Evolutionary conservation across 1,140 invertebrate genomes (phyloP).

Genomic region (Saccostrea echinata): DNA sequence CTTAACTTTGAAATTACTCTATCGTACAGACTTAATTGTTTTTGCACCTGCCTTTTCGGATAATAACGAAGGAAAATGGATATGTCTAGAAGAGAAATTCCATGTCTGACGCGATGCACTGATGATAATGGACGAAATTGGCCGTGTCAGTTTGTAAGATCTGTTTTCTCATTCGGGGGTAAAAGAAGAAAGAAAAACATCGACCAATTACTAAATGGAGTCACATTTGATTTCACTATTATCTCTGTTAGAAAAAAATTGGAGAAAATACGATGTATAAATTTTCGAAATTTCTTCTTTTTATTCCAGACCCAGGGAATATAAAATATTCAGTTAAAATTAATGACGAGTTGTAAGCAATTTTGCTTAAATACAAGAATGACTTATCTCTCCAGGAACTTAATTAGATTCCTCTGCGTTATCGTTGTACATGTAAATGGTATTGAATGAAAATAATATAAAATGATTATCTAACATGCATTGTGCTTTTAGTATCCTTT

Average conservation of each 20-base stretch:
- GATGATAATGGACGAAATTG: constrained; percentile 21
- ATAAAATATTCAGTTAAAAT: background rate
- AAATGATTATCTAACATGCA: too few relatives aligned
- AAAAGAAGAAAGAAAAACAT: constrained; percentile 5
- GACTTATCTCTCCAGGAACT: too few relatives aligned
- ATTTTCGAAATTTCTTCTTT: background rate
- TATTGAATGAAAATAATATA: too few relatives aligned
- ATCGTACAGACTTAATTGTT: constrained; percentile 20
- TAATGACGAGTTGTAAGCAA: too few relatives aligned
- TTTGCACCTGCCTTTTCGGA: constrained; percentile 14
- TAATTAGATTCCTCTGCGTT: too few relatives aligned
- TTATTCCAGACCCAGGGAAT: background rate
- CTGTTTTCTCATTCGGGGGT: background rate
- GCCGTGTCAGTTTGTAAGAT: constrained; percentile 6
- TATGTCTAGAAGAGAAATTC: constrained; percentile 6
- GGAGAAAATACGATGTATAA: background rate
- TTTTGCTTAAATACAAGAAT: too few relatives aligned
- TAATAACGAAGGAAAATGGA: background rate
- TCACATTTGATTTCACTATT: background rate
- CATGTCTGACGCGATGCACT: background rate
- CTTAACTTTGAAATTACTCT: constrained; percentile 8
- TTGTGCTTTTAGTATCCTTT: too few relatives aligned
- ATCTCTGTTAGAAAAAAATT: background rate
- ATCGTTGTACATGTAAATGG: too few relatives aligned
- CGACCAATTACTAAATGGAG: background rate